Percentiles rank a stretch among this genome's conserved stretches.
phyloP scores from a whole-genome alignment of 2,888 invertebrate species.

The Rhaphigaster nebulosa region DNA sequence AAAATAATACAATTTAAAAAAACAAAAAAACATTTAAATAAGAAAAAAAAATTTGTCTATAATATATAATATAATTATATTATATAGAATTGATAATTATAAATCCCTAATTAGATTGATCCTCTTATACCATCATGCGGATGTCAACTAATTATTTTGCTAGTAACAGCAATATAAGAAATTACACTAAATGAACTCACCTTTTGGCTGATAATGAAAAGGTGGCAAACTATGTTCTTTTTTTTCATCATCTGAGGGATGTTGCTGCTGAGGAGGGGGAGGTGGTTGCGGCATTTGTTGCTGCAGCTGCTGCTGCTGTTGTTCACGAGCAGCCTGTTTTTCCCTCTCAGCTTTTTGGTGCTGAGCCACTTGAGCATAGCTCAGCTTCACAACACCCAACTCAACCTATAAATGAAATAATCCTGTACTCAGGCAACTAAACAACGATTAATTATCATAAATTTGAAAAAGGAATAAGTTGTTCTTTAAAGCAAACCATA shows the following conservation, averaged over 20 bases:
- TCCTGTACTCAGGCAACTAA: neutral
- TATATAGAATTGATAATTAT: no score
- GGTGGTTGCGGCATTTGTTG: conserved; percentile 30
- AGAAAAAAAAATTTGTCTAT: no score
- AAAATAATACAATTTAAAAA: no score
- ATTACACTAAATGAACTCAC: no score
- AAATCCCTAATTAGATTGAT: no score
- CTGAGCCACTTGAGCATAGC: conserved; percentile 79
- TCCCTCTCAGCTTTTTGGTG: conserved; percentile 70
- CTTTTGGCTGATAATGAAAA: conserved; percentile 62
- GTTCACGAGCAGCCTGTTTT: conserved; percentile 57
- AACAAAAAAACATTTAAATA: no score
- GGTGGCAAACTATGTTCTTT: conserved; percentile 59
- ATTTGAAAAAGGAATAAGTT: neutral
- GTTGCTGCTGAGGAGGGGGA: conserved; percentile 58
- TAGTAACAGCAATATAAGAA: no score
- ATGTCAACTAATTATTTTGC: no score
- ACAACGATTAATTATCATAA: neutral
- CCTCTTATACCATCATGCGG: no score
- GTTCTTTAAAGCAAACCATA: no score
- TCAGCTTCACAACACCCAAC: conserved; percentile 69
- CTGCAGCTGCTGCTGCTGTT: conserved; percentile 59
- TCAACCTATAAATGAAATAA: conserved; percentile 58
- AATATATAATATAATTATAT: no score
- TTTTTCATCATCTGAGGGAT: conserved; percentile 62